Evolutionary conservation across 2,888 invertebrate genomes (phyloP), one percentile per base, ranked within the genome.

Genomic region (Pimpla rufipes): DNA sequence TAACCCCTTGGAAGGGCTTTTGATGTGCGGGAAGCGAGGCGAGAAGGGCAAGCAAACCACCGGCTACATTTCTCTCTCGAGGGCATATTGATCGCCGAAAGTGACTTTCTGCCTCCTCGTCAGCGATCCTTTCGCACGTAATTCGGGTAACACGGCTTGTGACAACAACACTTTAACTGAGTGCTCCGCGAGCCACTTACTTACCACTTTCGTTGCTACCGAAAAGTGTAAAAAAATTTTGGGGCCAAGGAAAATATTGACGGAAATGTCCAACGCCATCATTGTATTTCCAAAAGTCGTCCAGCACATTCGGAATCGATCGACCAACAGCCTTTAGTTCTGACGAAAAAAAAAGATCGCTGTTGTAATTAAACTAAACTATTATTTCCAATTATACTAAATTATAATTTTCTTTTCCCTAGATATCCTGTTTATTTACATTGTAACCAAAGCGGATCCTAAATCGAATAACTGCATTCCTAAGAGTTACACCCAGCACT

Each of bases 1-100:
- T 74, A 71, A 79, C 79, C 70, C 82, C 74, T 79, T 68, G 68
- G 59, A 55, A 68, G 75, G 79, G 83, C 83, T 83, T 83, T 83
- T 83, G 79, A 76, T 71, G 79, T 57, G 79, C 42, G 29, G n/a
- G n/a, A n/a, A n/a, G n/a, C n/a, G n/a, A n/a, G n/a, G 3, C 29
- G 16, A 71, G 66, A 75, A 75, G 75, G 62, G 79, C 68, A 18
- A 75, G 73, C 70, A 79, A 81, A 47, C n/a, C 64, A n/a, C 52
- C 55, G 75, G 66, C 29, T 66, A 75, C 64, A 76, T 74, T 78
- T 74, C 59, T 70, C 78, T 74, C 59, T 70, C 78, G 35, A 75
- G 77, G 78, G 81, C 55, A 70, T 66, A 78, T 84, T 64, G 84
- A 74, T 84, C 64, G 62, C 64, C 67, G 55, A 70, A 79, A 79